Evolutionary conservation across 35 echinoderm and acorn worm species (phyloP).

Genomic region (Heliocidaris erythrogramma): DNA sequence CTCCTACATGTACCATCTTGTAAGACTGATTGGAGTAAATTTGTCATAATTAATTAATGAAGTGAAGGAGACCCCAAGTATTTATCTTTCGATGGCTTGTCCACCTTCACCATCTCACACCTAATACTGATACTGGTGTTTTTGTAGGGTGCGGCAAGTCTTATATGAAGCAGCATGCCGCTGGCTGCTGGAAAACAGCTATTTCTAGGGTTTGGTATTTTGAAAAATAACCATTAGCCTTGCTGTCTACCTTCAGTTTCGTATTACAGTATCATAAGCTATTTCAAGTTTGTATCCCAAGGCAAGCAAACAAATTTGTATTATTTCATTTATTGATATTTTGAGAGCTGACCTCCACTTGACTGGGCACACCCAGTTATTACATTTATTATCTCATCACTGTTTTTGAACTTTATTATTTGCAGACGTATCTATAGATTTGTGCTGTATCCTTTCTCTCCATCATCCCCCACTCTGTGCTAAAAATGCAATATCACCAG

Average conservation of each 20-base stretch:
- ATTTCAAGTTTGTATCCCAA: background rate
- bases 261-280: background rate
- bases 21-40: background rate
- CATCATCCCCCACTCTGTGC: background rate
- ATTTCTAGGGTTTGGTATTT: background rate
- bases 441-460: background rate
- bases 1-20: background rate
- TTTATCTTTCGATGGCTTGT: background rate
- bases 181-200: background rate
- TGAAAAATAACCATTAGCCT: background rate
- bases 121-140: background rate
- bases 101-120: background rate
- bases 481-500: background rate
- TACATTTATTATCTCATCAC: background rate
- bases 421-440: background rate
- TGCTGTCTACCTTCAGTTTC: background rate
- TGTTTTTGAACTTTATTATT: background rate
- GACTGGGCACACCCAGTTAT: background rate
- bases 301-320: background rate
- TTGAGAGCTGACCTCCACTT: background rate
- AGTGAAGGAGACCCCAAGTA: background rate
- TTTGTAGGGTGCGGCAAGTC: background rate
- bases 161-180: background rate
- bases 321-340: background rate
- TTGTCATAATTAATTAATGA: background rate